Evolutionary conservation across 2,888 invertebrate species (phyloP).

Genomic region (Pediacus dermestoides): DNA sequence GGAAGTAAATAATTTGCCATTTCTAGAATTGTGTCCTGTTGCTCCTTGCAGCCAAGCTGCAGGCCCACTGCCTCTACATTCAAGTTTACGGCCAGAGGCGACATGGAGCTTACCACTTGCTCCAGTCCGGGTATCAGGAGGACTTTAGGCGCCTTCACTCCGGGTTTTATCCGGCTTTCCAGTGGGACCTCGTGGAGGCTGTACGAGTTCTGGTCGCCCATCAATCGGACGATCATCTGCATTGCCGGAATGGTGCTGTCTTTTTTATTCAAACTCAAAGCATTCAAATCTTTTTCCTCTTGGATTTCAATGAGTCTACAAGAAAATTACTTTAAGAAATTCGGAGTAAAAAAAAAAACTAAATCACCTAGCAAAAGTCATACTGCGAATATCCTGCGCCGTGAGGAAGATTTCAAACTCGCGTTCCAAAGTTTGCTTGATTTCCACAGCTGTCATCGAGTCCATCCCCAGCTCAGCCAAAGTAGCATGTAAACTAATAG

Average conservation of each 20-base stretch:
- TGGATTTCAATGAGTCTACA: neutral
- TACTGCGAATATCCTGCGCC: constrained; percentile 77
- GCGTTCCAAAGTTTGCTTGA: constrained; percentile 86
- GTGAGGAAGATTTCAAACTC: constrained; percentile 85
- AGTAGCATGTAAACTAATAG: constrained; percentile 65
- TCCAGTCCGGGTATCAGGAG: neutral
- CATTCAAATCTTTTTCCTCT: constrained; percentile 1
- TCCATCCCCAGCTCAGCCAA: constrained; percentile 94
- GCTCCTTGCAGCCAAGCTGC: neutral
- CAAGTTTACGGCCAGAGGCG: neutral
- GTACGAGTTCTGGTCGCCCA: neutral
- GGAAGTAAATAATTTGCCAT: neutral
- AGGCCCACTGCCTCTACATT: neutral
- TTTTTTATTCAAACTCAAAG: neutral
- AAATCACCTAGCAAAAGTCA: constrained; percentile 68
- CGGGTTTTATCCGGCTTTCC: neutral
- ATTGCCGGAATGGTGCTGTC: neutral
- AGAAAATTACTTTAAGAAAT: too few relatives aligned
- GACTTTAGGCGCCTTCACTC: neutral
- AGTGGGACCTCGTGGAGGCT: neutral
- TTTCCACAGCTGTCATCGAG: constrained; percentile 95
- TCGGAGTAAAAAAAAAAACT: too few relatives aligned
- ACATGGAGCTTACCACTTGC: neutral
- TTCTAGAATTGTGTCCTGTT: too few relatives aligned
- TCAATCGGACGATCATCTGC: neutral